Base-by-base conservation (phyloP, 2,113 vertebrate genomes). In the Rhombomys opimus region DNA sequence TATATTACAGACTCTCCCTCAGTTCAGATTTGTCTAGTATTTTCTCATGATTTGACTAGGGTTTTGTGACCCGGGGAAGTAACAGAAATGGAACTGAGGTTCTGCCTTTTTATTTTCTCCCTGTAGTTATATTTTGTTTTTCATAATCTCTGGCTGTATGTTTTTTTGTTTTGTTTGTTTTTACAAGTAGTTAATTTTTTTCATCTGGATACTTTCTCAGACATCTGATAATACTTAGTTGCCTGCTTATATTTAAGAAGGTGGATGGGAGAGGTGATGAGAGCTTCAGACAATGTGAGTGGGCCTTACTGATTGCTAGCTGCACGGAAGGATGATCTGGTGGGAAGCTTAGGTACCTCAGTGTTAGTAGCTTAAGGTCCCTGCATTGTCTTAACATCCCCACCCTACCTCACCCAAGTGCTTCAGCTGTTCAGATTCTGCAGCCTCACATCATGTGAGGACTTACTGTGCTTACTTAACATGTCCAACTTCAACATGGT, bases 171-270 rank as follows among this genome's bases (percentile, higher is more conserved):
- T 91, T 76, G 82, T 54, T 32, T 25, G 27, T 73, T 61, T 82
- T 82, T 38, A 82, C 1, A 84, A 27, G 78, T 90, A 89, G 54
- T 80, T 87, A 32, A 73, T 90, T 90, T 70, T 90, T 88, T 95
- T 80, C 7, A 20, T 91, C 76, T 94, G 85, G 25, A 59, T 22
- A 5, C 91, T 95, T 93, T 75, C 15, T 93, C 38, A 90, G 67
- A 75, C 67, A 76, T 76, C 35, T 63, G 14, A 38, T 87, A 91
- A 86, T 93, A 30, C 70, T 84, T 91, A 86, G 54, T 68, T 89
- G 23, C 70, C 30, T 59, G 18, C 50, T 93, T 85, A n/a, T 78
- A 65, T 80, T 97, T 93, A 30, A 65, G 14, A 87, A 87, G 61
- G 92, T 30, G 11, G 4, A 38, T 81, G 68, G 57, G 90, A 92